Evolutionary conservation across 2,113 vertebrate genomes (phyloP).

Genomic region (Chlorodrepanis virens): DNA sequence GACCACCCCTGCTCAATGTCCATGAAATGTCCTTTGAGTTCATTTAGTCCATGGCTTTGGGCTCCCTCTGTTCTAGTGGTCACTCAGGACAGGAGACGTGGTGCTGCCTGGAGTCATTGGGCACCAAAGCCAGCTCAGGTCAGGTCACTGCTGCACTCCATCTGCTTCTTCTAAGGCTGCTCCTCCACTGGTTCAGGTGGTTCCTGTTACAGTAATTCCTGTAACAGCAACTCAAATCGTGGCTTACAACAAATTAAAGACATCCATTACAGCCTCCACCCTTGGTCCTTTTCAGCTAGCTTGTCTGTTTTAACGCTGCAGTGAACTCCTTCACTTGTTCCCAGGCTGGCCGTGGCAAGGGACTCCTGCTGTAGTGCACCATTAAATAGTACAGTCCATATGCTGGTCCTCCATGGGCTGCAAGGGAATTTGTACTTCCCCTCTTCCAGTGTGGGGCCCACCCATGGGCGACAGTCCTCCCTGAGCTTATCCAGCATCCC

Average conservation of each 20-base stretch:
- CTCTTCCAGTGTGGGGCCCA: neutral
- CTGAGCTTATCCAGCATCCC: neutral
- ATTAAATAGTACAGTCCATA: neutral
- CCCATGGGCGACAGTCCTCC: neutral
- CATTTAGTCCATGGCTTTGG: neutral
- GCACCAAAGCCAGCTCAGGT: neutral
- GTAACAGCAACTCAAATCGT: neutral
- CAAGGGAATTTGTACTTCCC: neutral
- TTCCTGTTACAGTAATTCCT: neutral
- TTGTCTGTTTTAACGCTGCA: neutral
- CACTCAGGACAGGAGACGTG: neutral
- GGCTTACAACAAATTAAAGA: neutral
- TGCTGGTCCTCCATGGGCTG: neutral
- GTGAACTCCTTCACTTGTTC: fast-evolving
- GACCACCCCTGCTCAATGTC: neutral
- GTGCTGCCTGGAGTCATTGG: fast-evolving
- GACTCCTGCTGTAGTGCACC: neutral
- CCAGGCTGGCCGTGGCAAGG: neutral
- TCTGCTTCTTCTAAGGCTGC: neutral
- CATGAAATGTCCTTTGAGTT: neutral
- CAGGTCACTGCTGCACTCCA: neutral
- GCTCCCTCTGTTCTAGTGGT: neutral
- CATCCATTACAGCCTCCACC: neutral
- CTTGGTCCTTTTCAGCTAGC: neutral
- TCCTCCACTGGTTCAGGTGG: neutral